Conservation (phyloP, 2,113 vertebrate species). For the Ivindomyrus marchei region DNA sequence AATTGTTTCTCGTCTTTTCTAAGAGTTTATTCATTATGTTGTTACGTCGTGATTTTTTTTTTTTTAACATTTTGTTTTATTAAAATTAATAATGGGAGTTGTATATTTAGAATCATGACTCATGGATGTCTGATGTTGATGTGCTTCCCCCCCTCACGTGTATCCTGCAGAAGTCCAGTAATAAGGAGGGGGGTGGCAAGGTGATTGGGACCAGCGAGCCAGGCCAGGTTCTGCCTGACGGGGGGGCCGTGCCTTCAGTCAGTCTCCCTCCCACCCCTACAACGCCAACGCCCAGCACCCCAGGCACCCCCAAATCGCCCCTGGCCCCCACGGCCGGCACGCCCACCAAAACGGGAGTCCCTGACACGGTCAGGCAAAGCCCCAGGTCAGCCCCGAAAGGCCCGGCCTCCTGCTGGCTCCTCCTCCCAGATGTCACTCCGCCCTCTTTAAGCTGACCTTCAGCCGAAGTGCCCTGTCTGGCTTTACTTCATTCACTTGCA, state of each 20-base stretch:
- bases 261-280: conserved; percentile 68
- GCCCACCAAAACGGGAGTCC: conserved; percentile 64
- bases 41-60: neutral
- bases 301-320: conserved; percentile 77
- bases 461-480: neutral
- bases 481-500: neutral
- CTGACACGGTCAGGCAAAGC: conserved; percentile 74
- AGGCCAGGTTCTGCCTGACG: conserved; percentile 55
- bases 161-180: conserved; percentile 72
- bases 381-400: conserved; percentile 60
- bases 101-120: neutral
- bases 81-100: neutral
- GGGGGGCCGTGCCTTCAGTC: conserved; percentile 53
- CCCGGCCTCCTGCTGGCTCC: neutral
- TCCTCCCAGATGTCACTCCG: neutral
- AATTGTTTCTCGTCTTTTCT: neutral
- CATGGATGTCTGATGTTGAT: neutral
- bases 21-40: neutral
- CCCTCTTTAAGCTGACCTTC: neutral
- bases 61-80: neutral
- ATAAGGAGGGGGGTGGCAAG: conserved; percentile 75
- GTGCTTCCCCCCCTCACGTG: conserved; percentile 9
- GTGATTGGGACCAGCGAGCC: conserved; percentile 61
- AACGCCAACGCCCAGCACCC: conserved; percentile 58
- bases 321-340: conserved; percentile 59